Evolutionary conservation across 2,113 vertebrate species (phyloP).

Genomic region (Malurus cyaneus): DNA sequence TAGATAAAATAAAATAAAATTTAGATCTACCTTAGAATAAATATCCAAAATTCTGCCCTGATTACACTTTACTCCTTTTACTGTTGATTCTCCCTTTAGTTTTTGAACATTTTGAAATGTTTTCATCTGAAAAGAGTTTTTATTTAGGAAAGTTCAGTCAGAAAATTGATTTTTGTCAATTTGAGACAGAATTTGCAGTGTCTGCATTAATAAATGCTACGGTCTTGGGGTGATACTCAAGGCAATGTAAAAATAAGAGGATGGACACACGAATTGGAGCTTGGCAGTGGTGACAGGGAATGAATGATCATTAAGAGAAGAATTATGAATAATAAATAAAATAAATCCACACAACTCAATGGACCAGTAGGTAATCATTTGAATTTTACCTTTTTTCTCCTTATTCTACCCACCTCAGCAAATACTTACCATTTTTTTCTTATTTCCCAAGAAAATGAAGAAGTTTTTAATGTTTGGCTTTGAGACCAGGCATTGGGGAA

Average conservation of each 20-base stretch:
- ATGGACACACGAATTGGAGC: not conserved
- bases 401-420: not conserved
- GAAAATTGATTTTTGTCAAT: not conserved
- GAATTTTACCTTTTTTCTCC: not conserved
- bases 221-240: not conserved
- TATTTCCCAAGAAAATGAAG: not conserved
- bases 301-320: not conserved
- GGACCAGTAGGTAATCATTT: not conserved
- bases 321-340: not conserved
- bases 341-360: not conserved
- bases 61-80: fast-evolving
- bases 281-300: not conserved
- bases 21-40: not conserved
- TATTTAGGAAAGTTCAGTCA: not conserved
- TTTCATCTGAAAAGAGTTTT: not conserved
- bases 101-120: not conserved
- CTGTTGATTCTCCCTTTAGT: not conserved
- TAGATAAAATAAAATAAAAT: not conserved
- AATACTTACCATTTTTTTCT: not conserved
- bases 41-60: not conserved
- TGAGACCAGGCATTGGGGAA: not conserved
- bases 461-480: not conserved
- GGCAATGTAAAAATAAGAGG: not conserved
- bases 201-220: not conserved
- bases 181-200: not conserved